These are phyloP conservation scores for Podarcis raffonei DNA, from an alignment of 2,113 vertebrate species.

Conservation along the genomic window DNA sequence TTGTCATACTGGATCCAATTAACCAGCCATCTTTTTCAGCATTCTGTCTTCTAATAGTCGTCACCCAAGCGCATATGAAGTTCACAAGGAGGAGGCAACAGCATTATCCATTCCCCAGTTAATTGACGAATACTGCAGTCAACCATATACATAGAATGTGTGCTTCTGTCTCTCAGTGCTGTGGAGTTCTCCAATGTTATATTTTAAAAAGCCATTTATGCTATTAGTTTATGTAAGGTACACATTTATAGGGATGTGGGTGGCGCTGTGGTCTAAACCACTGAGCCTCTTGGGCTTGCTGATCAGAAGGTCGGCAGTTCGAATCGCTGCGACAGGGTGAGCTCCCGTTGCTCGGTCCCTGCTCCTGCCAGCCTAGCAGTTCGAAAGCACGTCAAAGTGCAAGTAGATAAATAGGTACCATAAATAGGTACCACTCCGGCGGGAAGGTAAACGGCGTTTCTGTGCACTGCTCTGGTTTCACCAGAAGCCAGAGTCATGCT, in stretches of 20 bases:
- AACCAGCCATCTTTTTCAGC: background rate
- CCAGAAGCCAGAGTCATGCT: too few relatives aligned
- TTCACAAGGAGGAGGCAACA: background rate
- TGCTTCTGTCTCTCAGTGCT: background rate
- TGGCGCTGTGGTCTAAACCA: too few relatives aligned
- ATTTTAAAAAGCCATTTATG: background rate
- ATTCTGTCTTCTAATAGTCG: background rate
- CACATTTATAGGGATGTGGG: background rate
- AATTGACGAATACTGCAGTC: background rate
- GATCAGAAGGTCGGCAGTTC: too few relatives aligned
- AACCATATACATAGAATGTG: background rate
- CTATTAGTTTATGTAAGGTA: background rate
- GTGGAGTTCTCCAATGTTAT: background rate
- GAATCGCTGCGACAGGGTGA: rapidly evolving
- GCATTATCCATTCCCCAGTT: background rate
- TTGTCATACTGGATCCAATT: background rate
- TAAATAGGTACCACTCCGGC: too few relatives aligned
- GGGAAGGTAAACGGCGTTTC: too few relatives aligned
- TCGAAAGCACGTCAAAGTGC: too few relatives aligned
- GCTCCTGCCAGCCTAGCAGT: too few relatives aligned
- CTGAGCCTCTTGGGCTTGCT: too few relatives aligned
- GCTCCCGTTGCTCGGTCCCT: too few relatives aligned
- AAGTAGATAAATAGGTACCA: too few relatives aligned
- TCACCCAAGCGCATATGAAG: background rate
- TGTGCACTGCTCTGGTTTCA: too few relatives aligned